Percentiles rank a stretch among this genome's conserved stretches.
phyloP scores from a whole-genome alignment of 2,797 vertebrate species.

The Acrossocheilus wenchowensis region DNA sequence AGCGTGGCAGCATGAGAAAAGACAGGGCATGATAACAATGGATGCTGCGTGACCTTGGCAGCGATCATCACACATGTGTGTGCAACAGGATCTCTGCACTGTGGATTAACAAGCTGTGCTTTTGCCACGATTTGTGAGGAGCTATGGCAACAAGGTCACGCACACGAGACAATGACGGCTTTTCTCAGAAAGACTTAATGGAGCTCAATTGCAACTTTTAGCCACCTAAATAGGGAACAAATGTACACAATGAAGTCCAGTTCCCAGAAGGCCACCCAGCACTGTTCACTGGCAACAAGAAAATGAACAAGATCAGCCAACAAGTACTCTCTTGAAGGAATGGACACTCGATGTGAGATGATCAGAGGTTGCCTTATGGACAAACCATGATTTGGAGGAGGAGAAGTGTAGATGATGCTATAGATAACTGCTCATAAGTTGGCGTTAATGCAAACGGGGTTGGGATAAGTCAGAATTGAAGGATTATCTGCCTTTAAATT shows the following conservation, averaged over 20 bases:
- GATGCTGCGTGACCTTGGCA: constrained; percentile 28
- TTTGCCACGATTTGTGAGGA: constrained; percentile 19
- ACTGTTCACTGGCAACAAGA: constrained; percentile 49
- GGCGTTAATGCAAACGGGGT: not conserved
- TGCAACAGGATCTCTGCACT: constrained; percentile 29
- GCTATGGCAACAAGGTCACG: not conserved
- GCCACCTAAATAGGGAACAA: constrained; percentile 63
- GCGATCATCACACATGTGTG: not conserved
- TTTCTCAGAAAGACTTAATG: constrained; percentile 62
- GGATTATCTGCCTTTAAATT: not conserved
- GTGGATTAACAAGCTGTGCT: constrained; percentile 47
- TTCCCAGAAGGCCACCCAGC: constrained; percentile 62
- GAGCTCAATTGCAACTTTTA: constrained; percentile 62
- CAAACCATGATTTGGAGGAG: not conserved
- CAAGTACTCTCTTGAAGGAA: not conserved
- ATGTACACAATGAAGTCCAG: constrained; percentile 51
- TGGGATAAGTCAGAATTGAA: not conserved
- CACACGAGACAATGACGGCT: constrained; percentile 45
- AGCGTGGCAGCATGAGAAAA: constrained; percentile 10
- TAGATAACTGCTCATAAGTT: not conserved
- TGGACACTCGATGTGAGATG: not conserved
- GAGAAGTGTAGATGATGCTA: not conserved
- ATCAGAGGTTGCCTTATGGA: not conserved
- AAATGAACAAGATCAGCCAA: not conserved
- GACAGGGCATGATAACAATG: constrained; percentile 23